Evolutionary conservation across 2,113 vertebrate species (phyloP).

Genomic region (Microcebus murinus): DNA sequence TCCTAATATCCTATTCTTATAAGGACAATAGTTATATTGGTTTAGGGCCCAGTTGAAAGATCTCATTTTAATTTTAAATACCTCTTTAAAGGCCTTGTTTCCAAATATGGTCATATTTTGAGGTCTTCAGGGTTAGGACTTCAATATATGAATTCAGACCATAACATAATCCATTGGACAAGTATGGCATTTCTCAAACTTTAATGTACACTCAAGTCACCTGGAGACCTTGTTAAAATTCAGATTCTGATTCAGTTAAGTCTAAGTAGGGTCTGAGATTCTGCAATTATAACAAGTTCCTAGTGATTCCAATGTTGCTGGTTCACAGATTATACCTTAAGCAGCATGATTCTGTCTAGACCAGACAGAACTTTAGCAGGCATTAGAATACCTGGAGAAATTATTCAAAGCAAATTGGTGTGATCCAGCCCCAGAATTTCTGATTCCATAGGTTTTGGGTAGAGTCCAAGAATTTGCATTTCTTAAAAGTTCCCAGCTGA

Average conservation of each 20-base stretch:
- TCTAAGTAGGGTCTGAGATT: background rate
- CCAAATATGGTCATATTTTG: background rate
- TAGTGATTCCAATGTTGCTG: background rate
- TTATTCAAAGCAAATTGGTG: background rate
- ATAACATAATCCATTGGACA: background rate
- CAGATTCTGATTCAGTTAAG: background rate
- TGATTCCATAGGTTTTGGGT: background rate
- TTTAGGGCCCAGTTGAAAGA: background rate
- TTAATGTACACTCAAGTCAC: background rate
- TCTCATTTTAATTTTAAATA: background rate
- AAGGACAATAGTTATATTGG: background rate
- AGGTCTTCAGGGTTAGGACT: background rate
- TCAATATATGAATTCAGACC: background rate
- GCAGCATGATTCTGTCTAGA: background rate
- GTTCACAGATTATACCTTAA: background rate
- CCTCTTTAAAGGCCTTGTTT: background rate
- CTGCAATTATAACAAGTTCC: background rate
- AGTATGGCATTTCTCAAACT: background rate
- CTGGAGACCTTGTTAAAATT: background rate
- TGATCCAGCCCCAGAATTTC: background rate
- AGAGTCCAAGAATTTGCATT: background rate
- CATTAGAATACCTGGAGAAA: background rate
- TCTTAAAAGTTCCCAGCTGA: background rate
- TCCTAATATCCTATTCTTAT: background rate
- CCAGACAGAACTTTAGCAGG: background rate